phyloP scores from a whole-genome alignment of 2,888 invertebrate species.

The Strigamia crassipes region DNA sequence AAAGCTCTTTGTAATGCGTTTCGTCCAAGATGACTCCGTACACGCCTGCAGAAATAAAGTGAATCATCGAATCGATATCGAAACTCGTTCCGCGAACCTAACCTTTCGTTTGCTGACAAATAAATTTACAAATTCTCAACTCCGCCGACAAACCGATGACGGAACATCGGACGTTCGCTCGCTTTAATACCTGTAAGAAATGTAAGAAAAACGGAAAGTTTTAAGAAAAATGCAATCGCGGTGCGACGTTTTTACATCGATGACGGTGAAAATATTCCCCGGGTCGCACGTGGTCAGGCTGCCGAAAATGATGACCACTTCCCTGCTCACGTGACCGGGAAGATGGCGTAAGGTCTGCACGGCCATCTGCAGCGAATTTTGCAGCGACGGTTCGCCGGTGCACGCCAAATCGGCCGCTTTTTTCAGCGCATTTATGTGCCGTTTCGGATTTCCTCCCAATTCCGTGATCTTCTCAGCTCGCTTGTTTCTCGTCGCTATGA shows the following conservation, averaged over 20 bases:
- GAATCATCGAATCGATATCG: too few relatives aligned
- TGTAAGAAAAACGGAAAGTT: background rate
- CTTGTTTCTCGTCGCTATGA: slow-evolving; percentile 89
- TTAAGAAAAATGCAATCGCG: too few relatives aligned
- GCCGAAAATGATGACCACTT: slow-evolving; percentile 87
- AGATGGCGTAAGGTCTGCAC: slow-evolving; percentile 79
- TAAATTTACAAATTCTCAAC: slow-evolving; percentile 83
- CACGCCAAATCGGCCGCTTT: slow-evolving; percentile 59
- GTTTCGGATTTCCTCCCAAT: slow-evolving; percentile 70
- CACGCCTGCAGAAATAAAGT: slow-evolving; percentile 65
- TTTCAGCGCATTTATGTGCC: slow-evolving; percentile 59
- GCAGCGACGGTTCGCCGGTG: slow-evolving; percentile 91
- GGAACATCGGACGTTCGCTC: slow-evolving; percentile 84
- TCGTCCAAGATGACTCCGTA: slow-evolving; percentile 88
- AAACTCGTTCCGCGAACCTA: background rate
- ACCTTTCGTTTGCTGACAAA: slow-evolving; percentile 75
- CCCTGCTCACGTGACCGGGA: slow-evolving; percentile 93
- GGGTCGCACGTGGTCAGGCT: slow-evolving; percentile 97
- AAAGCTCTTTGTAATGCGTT: slow-evolving; percentile 67
- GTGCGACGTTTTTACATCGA: slow-evolving; percentile 68
- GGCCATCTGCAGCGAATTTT: slow-evolving; percentile 91
- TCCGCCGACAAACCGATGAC: slow-evolving; percentile 95
- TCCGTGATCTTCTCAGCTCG: slow-evolving; percentile 90
- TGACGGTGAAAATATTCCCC: slow-evolving; percentile 83
- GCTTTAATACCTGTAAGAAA: slow-evolving; percentile 68